Evolutionary conservation across 2,113 vertebrate genomes (phyloP), one percentile per base, ranked within the genome.

Genomic region (Arizona elegans): DNA sequence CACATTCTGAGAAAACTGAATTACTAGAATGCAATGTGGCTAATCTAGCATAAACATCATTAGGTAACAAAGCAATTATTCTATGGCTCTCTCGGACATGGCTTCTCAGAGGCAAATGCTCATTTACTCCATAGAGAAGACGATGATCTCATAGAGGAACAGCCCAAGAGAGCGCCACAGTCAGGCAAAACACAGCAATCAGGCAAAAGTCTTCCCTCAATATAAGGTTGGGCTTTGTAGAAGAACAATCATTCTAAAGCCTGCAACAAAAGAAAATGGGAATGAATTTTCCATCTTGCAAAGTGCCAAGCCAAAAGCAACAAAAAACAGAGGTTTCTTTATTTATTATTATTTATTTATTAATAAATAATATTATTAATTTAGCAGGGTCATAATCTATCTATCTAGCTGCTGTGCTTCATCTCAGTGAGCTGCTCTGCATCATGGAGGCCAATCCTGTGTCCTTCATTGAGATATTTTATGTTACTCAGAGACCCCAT

Each of bases 31-130:
- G 88, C 92, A 92, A 23, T 86, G 38, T 52, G 88, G 38, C 54
- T 89, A 92, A 92, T 89, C 91, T 92, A 92, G 88, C 88, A 38
- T 53, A 55, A 19, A 53, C 43, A 90, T 90, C 75, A 86, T 58
- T 50, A 21, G 54, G 92, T 50, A 88, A 92, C 70, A 90, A 50
- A 58, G 38, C 87, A 81, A 56, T 89, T 89, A 89, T 88, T 92
- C 38, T 33, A 10, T 58, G 23, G 33, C 24, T 24, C 12, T 89
- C 53, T 55, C 23, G 17, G 88, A 33, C 26, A 10, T 81, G 56
- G 62, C 54, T 89, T 85, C n/a, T 50, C 29, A 13, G 52, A 92
- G 17, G 43, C 65, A 75, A 86, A n/a, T 26, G 50, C 92, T 89
- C n/a, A 43, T 58, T 81, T 88, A 50, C 24, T 43, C 54, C 55